Percentiles rank a stretch among this genome's conserved stretches.
phyloP scores from a whole-genome alignment of 2,888 invertebrate genomes.

The Cacoxenus indagator region DNA sequence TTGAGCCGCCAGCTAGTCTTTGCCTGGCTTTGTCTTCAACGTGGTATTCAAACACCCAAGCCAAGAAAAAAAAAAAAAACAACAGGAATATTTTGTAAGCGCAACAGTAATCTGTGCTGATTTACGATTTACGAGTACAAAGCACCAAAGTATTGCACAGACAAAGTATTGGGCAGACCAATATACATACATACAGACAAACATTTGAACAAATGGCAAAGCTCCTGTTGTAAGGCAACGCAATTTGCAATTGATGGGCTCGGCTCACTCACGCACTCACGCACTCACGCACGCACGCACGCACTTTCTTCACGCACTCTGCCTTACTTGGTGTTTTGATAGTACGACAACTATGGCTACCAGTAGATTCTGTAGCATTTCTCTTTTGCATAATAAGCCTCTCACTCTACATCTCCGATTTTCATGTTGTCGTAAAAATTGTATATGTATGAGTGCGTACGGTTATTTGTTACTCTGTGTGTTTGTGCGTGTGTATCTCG shows the following conservation, averaged over 20 bases:
- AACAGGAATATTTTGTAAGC: slow-evolving; percentile 13
- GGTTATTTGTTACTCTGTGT: not conserved
- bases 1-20: slow-evolving; percentile 37
- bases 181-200: slow-evolving; percentile 44
- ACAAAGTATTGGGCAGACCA: not conserved
- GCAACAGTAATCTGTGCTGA: slow-evolving; percentile 61
- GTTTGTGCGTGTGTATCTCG: not conserved
- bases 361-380: not conserved
- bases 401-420: not conserved
- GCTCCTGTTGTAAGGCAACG: slow-evolving; percentile 35
- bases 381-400: not conserved
- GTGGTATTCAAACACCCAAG: slow-evolving; percentile 29
- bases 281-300: not conserved
- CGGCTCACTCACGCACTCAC: slow-evolving; percentile 47
- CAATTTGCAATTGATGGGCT: slow-evolving; percentile 60
- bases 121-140: slow-evolving; percentile 64
- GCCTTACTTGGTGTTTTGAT: not conserved
- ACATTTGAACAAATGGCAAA: not conserved
- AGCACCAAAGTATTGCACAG: slow-evolving; percentile 16
- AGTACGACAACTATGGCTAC: not conserved
- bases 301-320: slow-evolving; percentile 4
- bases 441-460: not conserved
- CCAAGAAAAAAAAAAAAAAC: not conserved
- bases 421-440: not conserved
- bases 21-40: slow-evolving; percentile 17